Base-by-base conservation (phyloP, 2,888 invertebrate species). In the Eupithecia abbreviata region DNA sequence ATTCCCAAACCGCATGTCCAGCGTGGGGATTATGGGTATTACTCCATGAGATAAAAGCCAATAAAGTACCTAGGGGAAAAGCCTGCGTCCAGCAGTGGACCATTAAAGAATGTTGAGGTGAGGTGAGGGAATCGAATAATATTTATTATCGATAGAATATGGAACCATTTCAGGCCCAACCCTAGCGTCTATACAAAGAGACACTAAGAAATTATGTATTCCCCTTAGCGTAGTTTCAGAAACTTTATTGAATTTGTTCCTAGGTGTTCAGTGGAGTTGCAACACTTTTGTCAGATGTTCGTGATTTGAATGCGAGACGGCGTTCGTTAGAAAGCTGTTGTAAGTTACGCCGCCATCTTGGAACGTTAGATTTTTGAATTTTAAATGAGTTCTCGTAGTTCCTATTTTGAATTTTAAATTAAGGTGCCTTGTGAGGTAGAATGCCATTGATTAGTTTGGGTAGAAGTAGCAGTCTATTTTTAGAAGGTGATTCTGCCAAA, bases 181-280 rank as follows among this genome's bases (percentile, higher is more conserved):
- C 81, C 90, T 92, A 92, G 15, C 76, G 76, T 80, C 85, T 89
- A 88, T 89, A 92, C 93, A 94, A 94, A 94, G 94, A 93, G 93
- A 93, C 93, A 92, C 91, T 93, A 93, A 93, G 93, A 93, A 93
- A 94, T 94, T 94, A 94, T 92, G 93, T 94, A 94, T 94, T 94
- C 94, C 93, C 92, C 93, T 92, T 92, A 91, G 91, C 91, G 91
- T 86, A 93, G 93, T 93, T 92, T 92, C 91, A 89, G 89, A 85
- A 92, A 94, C 91, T 93, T 94, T 94, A 94, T 94, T 94, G 94
- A 94, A 94, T 94, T 94, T 94, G 93, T 94, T 94, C 90, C 85
- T 89, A 92, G 90, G 88, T 88, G 89, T 87, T 88, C 89, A 82
- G 80, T 86, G 85, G 86, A 87, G 88, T 88, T 91, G 93, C 91